Evolutionary conservation across 2,888 invertebrate genomes (phyloP).

Genomic region (Nematopogon swammerdamellus): DNA sequence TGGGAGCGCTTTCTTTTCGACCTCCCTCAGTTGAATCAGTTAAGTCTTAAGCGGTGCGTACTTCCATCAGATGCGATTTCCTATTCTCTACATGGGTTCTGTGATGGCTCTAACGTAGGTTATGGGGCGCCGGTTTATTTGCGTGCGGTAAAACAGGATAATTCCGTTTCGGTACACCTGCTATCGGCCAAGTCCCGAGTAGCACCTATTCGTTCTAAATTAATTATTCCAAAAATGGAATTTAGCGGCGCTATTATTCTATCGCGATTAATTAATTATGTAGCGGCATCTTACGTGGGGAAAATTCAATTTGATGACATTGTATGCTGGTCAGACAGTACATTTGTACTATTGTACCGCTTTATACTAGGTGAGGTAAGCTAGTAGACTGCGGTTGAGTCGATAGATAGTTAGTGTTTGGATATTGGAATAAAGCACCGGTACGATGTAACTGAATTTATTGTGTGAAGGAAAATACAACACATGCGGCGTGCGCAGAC

Average conservation of each 20-base stretch:
- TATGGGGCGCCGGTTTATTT: constrained; percentile 3
- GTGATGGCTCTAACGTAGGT: constrained; percentile 1
- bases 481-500: too few relatives aligned
- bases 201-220: constrained; percentile 1
- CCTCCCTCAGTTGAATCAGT: background rate
- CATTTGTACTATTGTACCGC: background rate
- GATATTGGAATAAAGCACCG: too few relatives aligned
- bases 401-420: too few relatives aligned
- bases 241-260: constrained; percentile 1
- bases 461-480: too few relatives aligned
- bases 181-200: constrained; percentile 3
- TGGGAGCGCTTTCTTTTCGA: background rate
- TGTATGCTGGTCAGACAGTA: background rate
- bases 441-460: too few relatives aligned
- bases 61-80: background rate
- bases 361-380: too few relatives aligned
- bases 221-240: constrained; percentile 4
- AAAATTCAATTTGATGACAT: background rate
- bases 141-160: background rate
- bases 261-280: background rate
- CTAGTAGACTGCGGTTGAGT: too few relatives aligned
- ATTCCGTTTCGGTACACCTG: constrained; percentile 1
- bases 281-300: background rate
- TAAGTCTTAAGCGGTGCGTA: background rate
- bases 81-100: constrained; percentile 2